Evolutionary conservation across 2,888 invertebrate genomes (phyloP).

Genomic region (Nasonia oneida): DNA sequence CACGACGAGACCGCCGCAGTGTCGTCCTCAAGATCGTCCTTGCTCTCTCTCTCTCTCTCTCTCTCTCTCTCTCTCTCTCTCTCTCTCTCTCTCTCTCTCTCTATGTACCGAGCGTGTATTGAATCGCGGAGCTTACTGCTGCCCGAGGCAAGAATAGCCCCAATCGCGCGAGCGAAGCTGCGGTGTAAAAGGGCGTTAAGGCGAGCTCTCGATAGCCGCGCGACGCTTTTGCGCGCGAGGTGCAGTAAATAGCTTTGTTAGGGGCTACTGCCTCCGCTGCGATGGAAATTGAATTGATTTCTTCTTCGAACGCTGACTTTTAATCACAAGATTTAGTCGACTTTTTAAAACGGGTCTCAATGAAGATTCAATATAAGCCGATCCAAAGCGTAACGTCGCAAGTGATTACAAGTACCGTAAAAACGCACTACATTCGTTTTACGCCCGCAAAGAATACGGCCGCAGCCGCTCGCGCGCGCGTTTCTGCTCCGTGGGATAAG

Average conservation of each 20-base stretch:
- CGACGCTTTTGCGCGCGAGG: background rate
- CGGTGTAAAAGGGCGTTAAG: too few species aligned
- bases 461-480: background rate
- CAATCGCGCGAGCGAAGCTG: too few species aligned
- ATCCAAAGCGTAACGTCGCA: background rate
- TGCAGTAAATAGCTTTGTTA: constrained; percentile 1
- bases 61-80: too few species aligned
- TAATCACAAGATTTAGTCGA: background rate
- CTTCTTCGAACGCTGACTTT: too few species aligned
- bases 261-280: background rate
- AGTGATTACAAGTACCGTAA: constrained; percentile 10
- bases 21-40: background rate
- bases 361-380: background rate
- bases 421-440: constrained; percentile 10
- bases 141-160: background rate
- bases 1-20: background rate
- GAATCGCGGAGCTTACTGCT: background rate
- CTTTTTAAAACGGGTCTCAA: background rate
- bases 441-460: background rate
- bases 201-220: background rate
- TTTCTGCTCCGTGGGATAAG: background rate
- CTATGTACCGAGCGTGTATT: constrained; percentile 10
- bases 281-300: background rate
- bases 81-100: background rate
- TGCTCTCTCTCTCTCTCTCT: background rate